Base-by-base conservation (phyloP, 2,888 invertebrate genomes). In the Sisyra nigra region DNA sequence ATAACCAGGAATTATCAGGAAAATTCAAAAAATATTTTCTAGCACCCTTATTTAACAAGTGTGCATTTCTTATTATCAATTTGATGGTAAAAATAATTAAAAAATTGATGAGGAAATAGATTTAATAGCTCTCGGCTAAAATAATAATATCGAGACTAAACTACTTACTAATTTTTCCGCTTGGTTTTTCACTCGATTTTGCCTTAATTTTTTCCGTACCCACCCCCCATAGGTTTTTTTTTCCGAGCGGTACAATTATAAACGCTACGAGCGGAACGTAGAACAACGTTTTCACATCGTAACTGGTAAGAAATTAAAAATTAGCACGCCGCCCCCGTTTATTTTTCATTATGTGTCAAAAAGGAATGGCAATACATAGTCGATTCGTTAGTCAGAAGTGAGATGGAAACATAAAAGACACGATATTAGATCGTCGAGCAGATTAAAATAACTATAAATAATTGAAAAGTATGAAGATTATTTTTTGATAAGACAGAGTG, bases 371-470 rank as follows among this genome's bases (percentile, higher is more conserved):
- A 19, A 14, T 13, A 34, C 34, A 15, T 34, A 14, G 15, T 34
- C 34, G 8, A 15, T 15, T 15, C 15, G 34, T 34, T 14, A 14
- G 34, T 14, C 14, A 34, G 8, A 34, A 34, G 17, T 15, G 38
- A 19, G 11, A 38, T 10, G 18, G 38, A 17, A 38, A 11, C 18
- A 38, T 8, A 34, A 34, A 38, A 30, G 31, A 29, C n/a, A 30
- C 29, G 19, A 40, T 14, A 17, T 15, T n/a, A 31, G 15, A 30
- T 24, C 11, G 13, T 13, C 31, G 40, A 9, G 34, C 24, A 43
- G 43, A 43, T 43, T 43, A 43, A 43, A 43, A 43, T 43, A 43
- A 43, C 43, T 43, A 43, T 43, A 43, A 43, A 43, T 43, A 43
- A 43, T 43, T 43, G 43, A 43, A 43, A 43, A 43, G 31, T 37